Percentiles rank a stretch among this genome's conserved stretches.
phyloP scores from a whole-genome alignment of 2,797 vertebrate species.

The Rhabdomys pumilio region DNA sequence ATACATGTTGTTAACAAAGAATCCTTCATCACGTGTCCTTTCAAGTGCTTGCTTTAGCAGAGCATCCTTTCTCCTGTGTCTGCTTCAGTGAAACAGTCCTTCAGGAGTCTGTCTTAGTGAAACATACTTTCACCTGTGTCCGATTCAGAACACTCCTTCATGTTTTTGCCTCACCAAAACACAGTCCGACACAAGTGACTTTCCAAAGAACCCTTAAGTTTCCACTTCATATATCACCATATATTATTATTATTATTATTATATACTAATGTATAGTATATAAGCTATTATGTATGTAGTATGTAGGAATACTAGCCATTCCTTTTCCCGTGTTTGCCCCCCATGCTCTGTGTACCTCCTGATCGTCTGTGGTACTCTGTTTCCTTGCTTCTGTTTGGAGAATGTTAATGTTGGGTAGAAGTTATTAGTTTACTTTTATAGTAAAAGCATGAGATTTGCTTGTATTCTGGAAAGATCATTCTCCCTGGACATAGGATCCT shows the following conservation, averaged over 20 bases:
- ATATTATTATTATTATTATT: neutral
- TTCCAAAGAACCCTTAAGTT: neutral
- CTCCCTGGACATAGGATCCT: neutral
- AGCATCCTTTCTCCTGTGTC: neutral
- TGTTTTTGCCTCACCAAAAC: neutral
- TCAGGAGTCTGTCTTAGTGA: too few relatives aligned
- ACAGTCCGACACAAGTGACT: neutral
- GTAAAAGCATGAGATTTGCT: neutral
- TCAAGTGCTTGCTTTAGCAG: neutral
- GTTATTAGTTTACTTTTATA: conserved; percentile 8
- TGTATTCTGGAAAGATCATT: conserved; percentile 2
- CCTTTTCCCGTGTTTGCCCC: neutral
- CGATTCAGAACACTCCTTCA: neutral
- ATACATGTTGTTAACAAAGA: neutral
- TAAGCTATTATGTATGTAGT: neutral
- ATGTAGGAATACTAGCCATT: too few relatives aligned
- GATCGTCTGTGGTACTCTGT: neutral
- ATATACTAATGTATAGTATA: neutral
- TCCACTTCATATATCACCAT: neutral
- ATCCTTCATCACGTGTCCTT: neutral
- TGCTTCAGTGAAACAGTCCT: too few relatives aligned
- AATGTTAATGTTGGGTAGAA: neutral
- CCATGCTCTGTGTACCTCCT: neutral
- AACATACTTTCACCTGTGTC: too few relatives aligned
- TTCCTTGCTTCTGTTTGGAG: neutral